Percentiles rank a stretch among this genome's conserved stretches.
Conservation (phyloP, 2,797 vertebrate species). For the Vireo griseus region DNA sequence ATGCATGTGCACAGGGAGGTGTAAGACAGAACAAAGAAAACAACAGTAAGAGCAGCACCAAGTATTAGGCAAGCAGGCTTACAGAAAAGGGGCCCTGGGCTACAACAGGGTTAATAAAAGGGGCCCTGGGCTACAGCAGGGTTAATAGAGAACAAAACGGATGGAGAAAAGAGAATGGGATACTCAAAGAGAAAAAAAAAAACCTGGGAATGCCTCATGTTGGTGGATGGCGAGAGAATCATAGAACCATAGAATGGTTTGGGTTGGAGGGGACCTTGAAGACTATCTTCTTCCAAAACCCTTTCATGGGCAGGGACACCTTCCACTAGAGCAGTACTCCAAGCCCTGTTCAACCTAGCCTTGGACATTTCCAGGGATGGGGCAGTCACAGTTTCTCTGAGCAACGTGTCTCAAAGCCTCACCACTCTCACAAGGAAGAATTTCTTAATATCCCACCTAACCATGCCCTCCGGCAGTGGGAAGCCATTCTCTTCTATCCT, state of each 20-base stretch:
- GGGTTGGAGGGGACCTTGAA: not conserved
- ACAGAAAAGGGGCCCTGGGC: fast-evolving
- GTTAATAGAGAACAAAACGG: fast-evolving
- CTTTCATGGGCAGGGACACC: not conserved
- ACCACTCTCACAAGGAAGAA: not conserved
- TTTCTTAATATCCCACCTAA: not conserved
- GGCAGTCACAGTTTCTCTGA: not conserved
- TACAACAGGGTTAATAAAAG: too few relatives aligned
- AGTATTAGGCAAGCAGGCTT: not conserved
- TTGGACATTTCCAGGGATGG: not conserved
- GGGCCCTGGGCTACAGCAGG: too few relatives aligned
- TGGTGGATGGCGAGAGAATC: fast-evolving
- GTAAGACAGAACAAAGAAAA: not conserved
- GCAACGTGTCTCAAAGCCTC: not conserved
- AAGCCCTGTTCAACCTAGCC: not conserved
- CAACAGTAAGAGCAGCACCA: not conserved
- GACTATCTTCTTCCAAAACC: not conserved
- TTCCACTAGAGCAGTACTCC: not conserved
- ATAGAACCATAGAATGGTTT: not conserved
- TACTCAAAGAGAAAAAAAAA: too few relatives aligned
- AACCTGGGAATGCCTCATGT: fast-evolving
- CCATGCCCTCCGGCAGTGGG: not conserved
- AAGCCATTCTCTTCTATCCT: not conserved
- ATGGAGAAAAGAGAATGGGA: not conserved
- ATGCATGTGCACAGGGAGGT: fast-evolving